A percentile compares a stretch with the other conserved stretches of the same genome.
These are phyloP conservation scores for Melieria crassipennis DNA, from an alignment of 2,888 invertebrate genomes.

Conservation along the genomic window DNA sequence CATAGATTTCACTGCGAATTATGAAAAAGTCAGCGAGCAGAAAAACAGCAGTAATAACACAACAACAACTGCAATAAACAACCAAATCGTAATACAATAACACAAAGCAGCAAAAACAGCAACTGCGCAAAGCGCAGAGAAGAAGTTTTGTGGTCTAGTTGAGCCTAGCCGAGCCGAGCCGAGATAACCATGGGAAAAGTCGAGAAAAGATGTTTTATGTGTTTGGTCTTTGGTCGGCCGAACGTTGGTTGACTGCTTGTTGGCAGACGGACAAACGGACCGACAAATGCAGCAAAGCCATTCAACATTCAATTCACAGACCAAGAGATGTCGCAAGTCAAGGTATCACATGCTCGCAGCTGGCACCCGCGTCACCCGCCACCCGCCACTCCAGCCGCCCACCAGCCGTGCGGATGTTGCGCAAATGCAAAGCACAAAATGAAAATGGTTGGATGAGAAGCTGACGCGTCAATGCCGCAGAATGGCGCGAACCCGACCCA, in stretches of 20 bases:
- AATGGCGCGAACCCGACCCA: too few species aligned
- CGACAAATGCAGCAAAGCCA: neutral
- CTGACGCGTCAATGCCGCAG: too few species aligned
- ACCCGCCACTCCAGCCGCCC: neutral
- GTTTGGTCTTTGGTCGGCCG: too few species aligned
- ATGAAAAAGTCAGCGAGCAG: slow-evolving; percentile 9
- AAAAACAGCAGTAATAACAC: neutral
- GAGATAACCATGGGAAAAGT: neutral
- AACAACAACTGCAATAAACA: neutral
- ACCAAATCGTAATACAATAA: neutral
- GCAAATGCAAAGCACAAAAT: slow-evolving; percentile 7
- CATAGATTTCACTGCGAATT: slow-evolving; percentile 43
- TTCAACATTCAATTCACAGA: slow-evolving; percentile 1
- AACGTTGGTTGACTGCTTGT: too few species aligned
- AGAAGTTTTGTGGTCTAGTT: too few species aligned
- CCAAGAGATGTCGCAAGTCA: slow-evolving; percentile 11
- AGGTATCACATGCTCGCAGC: neutral
- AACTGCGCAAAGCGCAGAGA: neutral
- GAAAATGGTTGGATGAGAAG: too few species aligned
- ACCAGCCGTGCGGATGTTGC: slow-evolving; percentile 3
- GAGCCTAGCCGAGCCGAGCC: too few species aligned
- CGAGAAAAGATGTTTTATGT: neutral
- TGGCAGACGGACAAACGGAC: neutral
- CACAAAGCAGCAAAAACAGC: neutral
- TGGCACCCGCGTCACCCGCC: neutral